Base-by-base conservation (phyloP, 2,888 invertebrate genomes). In the Notodonta ziczac region DNA sequence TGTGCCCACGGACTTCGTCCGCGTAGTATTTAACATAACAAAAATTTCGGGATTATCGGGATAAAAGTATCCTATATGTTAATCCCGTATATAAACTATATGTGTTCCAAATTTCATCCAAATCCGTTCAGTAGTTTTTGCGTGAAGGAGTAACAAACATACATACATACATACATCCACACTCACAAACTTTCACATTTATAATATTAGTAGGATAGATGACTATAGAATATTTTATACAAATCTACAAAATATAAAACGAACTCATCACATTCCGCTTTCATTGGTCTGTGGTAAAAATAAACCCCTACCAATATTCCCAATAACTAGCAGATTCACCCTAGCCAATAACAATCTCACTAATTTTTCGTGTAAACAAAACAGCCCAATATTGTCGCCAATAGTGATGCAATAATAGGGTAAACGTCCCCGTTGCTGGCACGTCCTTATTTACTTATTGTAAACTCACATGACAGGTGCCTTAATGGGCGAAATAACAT, bases 401-500 rank as follows among this genome's bases (percentile, higher is more conserved):
- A 90, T 90, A 91, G 87, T 88, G 81, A 78, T 82, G 88, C 83
- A 90, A 90, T 91, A 89, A 90, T 85, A 86, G 86, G 89, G 86
- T 87, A 85, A 87, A 78, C 81, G 84, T 82, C 78, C 84, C 84
- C 73, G 79, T 80, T 72, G 80, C 81, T 65, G 75, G 81, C 87
- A 81, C 84, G 85, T 85, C 85, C 88, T 87, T 93, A 92, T 93
- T 93, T 93, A 93, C 93, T 92, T 92, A 91, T 91, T 92, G 93
- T 92, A 91, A 92, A 92, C 93, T 91, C 90, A 88, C 90, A 91
- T 94, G 94, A 93, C 94, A 94, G 93, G 89, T 90, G 84, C 88
- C 91, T 86, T 94, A 94, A 94, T 94, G 82, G 90, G 88, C 82
- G 84, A 83, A 89, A 91, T 93, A 90, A 94, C 93, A 89, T 89